Evolutionary conservation across 2,888 invertebrate genomes (phyloP), one percentile per base, ranked within the genome.

Genomic region (Trachelus tabidus): DNA sequence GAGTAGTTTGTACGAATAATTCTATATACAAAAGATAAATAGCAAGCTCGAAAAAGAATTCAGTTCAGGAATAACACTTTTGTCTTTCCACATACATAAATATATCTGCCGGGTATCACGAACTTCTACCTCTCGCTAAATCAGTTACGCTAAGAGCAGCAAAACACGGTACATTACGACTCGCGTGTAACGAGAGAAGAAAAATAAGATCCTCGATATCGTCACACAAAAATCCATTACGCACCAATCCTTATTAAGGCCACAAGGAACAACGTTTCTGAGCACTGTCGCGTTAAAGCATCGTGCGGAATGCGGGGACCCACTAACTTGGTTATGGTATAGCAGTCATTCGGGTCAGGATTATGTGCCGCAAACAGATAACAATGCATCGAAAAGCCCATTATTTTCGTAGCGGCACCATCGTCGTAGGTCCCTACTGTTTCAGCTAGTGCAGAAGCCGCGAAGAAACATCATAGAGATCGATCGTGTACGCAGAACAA

Each of bases 321-420:
- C 79, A 76, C 79, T 79, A 74, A 79, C 79, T 76, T 77, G 31
- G 76, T 76, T 76, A 79, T 68, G 76, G 76, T 73, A 40, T 37
- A 73, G 37, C 74, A 37, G 69, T 73, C 73, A 79, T 73, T 73
- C 68, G 34, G 79, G 76, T 79, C 79, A 77, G 68, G 69, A 76
- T 78, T 56, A 73, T 76, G n/a, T 34, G 33, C 73, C 34, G 74
- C 74, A 37, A 73, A 30, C 40, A 40, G 69, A 71, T 35, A 68
- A 76, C 71, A 56, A 76, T 76, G 31, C 76, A 37, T 73, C 56
- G 35, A 74, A 35, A 34, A 34, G 31, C 23, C 33, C 71, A 34
- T 56, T 0, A 56, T 56, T 56, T 56, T 56, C 23, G 56, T 56
- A 56, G 56, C 56, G 56, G 56, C 56, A 56, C 2, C 56, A 56